Evolutionary conservation across 2,797 vertebrate species (phyloP).

Genomic region (Myripristis jacobus): DNA sequence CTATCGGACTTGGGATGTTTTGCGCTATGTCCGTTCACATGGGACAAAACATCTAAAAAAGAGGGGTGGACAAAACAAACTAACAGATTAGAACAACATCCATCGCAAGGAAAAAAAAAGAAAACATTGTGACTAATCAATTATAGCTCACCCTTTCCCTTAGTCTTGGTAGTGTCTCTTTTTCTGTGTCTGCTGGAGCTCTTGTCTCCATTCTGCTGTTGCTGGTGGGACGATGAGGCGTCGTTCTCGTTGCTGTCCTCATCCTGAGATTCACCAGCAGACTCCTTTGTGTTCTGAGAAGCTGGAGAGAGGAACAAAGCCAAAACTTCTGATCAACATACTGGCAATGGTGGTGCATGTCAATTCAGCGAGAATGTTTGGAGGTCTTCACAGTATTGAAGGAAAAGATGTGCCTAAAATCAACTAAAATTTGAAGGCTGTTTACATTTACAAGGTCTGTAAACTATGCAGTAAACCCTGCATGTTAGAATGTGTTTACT

Average conservation of each 20-base stretch:
- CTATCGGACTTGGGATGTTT: constrained; percentile 66
- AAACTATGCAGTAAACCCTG: neutral
- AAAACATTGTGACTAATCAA: neutral
- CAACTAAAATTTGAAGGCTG: neutral
- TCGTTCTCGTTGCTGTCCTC: constrained; percentile 66
- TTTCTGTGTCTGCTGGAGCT: constrained; percentile 34
- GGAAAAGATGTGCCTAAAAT: neutral
- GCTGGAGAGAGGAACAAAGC: constrained; percentile 51
- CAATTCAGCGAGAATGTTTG: neutral
- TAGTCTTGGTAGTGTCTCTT: constrained; percentile 52
- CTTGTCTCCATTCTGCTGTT: constrained; percentile 67
- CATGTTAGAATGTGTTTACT: neutral
- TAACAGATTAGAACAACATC: neutral
- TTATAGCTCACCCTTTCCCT: constrained; percentile 64
- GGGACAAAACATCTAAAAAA: constrained; percentile 67
- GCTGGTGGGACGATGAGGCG: constrained; percentile 57
- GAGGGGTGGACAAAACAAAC: neutral
- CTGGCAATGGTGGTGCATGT: no score
- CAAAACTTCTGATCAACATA: neutral
- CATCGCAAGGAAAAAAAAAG: neutral
- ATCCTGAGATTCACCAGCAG: constrained; percentile 68
- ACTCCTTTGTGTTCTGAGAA: constrained; percentile 67
- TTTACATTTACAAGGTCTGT: neutral
- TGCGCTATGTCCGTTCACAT: constrained; percentile 78
- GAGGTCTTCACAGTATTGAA: neutral